Evolutionary conservation across 2,797 vertebrate species (phyloP), one percentile per base, ranked within the genome.

Genomic region (Chelidonichthys spinosus): DNA sequence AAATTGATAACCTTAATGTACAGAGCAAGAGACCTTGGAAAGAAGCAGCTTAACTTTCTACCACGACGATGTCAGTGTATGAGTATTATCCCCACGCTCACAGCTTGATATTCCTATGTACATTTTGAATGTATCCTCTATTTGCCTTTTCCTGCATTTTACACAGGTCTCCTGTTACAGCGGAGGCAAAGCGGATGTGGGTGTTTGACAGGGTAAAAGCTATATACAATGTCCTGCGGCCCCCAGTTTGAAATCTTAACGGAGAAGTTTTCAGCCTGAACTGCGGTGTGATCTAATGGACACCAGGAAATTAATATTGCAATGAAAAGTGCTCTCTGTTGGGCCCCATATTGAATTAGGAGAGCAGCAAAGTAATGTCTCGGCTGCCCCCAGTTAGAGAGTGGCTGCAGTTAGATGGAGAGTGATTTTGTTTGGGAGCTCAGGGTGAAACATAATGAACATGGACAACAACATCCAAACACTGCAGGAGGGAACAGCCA

Each of bases 391-490:
- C 55, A 74, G 70, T 74, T 78, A 83, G 69, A 49, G 68, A 87
- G 74, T 75, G 78, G 74, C 83, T 84, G 86, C 81, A 85, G 80
- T 87, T 70, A 80, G 85, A 91, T 69, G 79, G 69, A 82, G 60
- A 87, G 80, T 49, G 72, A 78, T 82, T 88, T 79, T 86, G 65
- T 88, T 90, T 85, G 66, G 73, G 68, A 74, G 77, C 64, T 78
- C 75, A 69, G 65, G 82, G 86, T 85, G 83, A 90, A 87, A 92
- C 76, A 39, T 91, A 89, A 93, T 93, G 88, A 89, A 90, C 81
- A 86, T 85, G 71, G 87, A 92, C 86, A 91, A 78, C 74, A 89
- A 86, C 82, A 89, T 91, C 83, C 65, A 89, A 90, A 90, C 88
- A 87, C 79, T 80, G 80, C 85, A 78, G 81, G 83, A 88, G 79